Evolutionary conservation across 2,888 invertebrate species (phyloP), one percentile per base, ranked within the genome.

Genomic region (Melangyna quadrimaculata): DNA sequence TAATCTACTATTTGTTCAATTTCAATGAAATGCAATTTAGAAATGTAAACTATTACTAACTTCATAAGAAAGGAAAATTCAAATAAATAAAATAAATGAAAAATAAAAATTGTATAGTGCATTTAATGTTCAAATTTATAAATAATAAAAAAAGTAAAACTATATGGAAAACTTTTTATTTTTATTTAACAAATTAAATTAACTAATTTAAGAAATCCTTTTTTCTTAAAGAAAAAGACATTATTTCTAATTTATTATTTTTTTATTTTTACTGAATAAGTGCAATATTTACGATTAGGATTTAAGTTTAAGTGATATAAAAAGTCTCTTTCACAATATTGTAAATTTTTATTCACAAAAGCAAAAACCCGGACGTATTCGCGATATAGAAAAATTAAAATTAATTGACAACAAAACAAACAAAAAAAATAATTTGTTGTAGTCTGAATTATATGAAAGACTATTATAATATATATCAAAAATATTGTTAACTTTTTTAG

Each of bases 21-120:
- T 87, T 87, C 87, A 87, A 78, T 82, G 78, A 87, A 87, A 82
- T 82, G 87, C 87, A 87, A 82, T 87, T 87, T 81, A 87, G 78
- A 82, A 71, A 82, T 51, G 40, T 75, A 71, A 74, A 86, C 51
- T 67, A 67, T 67, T 32, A 72, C 69, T 70, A 73, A 78, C 65
- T 51, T 29, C 77, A 57, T 78, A 74, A 74, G 73, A 57, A 72
- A 19, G 29, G 9, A 53, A 65, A 48, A 69, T 88, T 87, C 73
- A 87, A 87, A 79, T 88, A 88, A 86, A 67, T 14, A 32, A 74
- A 73, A 73, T 79, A 86, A 71, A n/a, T n/a, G n/a, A n/a, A n/a
- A n/a, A n/a, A n/a, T n/a, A n/a, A 48, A 72, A 73, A 45, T 48
- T 70, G 86, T 73, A 74, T 83, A 86, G 71, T 86, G 82, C 77